Conservation (phyloP, 2,888 invertebrate species). For the Papilio elwesi region DNA sequence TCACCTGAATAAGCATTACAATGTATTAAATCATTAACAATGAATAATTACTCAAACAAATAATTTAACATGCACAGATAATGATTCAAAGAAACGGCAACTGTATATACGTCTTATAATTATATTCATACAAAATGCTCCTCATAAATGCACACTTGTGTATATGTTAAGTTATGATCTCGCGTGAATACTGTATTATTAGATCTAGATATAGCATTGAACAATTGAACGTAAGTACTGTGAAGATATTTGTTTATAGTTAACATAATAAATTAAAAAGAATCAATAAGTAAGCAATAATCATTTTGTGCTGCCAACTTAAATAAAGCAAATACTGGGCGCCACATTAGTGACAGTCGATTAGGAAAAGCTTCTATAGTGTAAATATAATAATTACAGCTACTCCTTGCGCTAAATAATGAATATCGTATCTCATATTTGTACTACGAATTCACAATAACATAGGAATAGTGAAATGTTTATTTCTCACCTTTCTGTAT, state of each 20-base stretch:
- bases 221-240: conserved; percentile 32
- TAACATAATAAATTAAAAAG: not conserved
- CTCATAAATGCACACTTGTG: conserved; percentile 52
- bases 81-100: not conserved
- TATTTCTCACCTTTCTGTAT: not conserved
- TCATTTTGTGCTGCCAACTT: conserved; percentile 37
- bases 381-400: conserved; percentile 2
- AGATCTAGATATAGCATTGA: conserved; percentile 7
- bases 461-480: not conserved
- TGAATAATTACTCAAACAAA: not conserved
- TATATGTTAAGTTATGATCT: conserved; percentile 9
- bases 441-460: conserved; percentile 7
- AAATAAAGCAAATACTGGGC: conserved; percentile 44
- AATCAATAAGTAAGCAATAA: conserved; percentile 13
- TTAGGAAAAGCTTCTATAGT: conserved; percentile 9
- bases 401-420: not conserved
- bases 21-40: not conserved
- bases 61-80: conserved; percentile 10
- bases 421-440: not conserved
- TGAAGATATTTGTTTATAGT: conserved; percentile 14
- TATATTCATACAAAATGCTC: conserved; percentile 48
- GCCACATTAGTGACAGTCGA: conserved; percentile 35
- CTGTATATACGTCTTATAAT: not conserved
- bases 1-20: conserved; percentile 28
- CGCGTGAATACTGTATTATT: conserved; percentile 20